Evolutionary conservation across 2,797 vertebrate species (phyloP), one percentile per base, ranked within the genome.

Genomic region (Agapornis canus): DNA sequence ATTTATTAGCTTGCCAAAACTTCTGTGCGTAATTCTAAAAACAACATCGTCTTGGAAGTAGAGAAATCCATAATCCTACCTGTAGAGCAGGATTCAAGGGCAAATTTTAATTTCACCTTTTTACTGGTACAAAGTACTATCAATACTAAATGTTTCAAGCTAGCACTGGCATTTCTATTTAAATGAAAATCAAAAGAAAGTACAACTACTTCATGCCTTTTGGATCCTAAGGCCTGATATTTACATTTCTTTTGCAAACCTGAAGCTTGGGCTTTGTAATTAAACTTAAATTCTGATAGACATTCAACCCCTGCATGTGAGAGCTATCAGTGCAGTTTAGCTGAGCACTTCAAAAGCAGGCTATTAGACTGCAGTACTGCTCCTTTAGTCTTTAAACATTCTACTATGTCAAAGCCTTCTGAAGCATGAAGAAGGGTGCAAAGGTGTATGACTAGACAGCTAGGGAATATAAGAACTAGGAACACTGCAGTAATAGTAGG

Each of bases 301-400:
- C 1, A 7, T 25, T 43, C 39, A 72, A 12, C 6, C 29, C 25
- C 15, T 51, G 11, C 32, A 21, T 0, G 0, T 11, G 23, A 68
- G 31, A 17, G 35, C 20, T 48, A 84, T 14, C 8, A 39, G 15
- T 4, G 7, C 40, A 43, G 18, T 37, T 88, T 23, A 78, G 32
- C 14, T 11, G 26, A 21, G 43, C 52, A 39, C 29, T 83, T 88
- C 49, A 81, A 82, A 85, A 95, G 18, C 43, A 71, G 26, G 35
- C 48, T 56, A 48, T 48, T 43, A 25, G 26, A 66, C 48, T 3
- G 2, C 2, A 47, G 39, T 10, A 35, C 48, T 56, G 16, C 51
- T 88, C 32, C 42, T 59, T 59, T 31, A 39, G 20, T 13, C 80
- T 89, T 26, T 49, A 81, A 90, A 81, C 52, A 52, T 22, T 43